A percentile compares a stretch with the other conserved stretches of the same genome.
These are phyloP conservation scores for Dasypolia templi DNA, from an alignment of 2,888 invertebrate genomes.

Conservation along the genomic window DNA sequence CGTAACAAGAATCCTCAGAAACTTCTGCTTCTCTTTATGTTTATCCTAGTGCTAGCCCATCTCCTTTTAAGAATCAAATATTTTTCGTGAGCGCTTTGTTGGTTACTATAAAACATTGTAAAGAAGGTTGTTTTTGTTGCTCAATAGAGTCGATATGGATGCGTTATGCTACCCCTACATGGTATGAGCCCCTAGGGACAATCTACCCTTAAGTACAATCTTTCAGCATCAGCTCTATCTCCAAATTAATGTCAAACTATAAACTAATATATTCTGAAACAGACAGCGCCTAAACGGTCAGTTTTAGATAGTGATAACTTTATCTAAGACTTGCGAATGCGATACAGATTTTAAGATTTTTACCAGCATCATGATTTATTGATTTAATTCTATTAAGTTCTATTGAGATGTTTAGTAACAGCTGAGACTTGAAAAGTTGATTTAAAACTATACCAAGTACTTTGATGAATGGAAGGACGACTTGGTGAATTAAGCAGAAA, in stretches of 20 bases:
- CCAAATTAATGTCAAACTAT: too few relatives aligned
- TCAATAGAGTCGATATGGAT: neutral
- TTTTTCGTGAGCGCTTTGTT: neutral
- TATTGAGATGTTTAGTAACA: neutral
- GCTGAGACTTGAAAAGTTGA: constrained; percentile 8
- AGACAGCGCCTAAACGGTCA: constrained; percentile 8
- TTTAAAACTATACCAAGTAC: neutral
- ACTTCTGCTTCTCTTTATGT: neutral
- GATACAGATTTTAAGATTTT: constrained; percentile 18
- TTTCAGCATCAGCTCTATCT: neutral
- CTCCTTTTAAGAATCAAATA: neutral
- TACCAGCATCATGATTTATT: neutral
- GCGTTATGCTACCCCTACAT: neutral
- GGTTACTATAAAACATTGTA: neutral
- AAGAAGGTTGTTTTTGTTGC: neutral
- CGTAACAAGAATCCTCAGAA: neutral
- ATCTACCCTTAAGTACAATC: neutral
- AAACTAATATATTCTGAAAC: constrained; percentile 15
- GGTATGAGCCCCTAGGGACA: neutral
- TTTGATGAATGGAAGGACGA: neutral
- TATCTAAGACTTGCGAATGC: constrained; percentile 2
- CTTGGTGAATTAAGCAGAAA: neutral
- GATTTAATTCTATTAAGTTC: neutral
- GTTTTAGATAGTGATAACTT: constrained; percentile 26
- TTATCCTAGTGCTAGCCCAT: neutral